Evolutionary conservation across 2,888 invertebrate species (phyloP), one percentile per base, ranked within the genome.

Genomic region (Acrobasis suavella): DNA sequence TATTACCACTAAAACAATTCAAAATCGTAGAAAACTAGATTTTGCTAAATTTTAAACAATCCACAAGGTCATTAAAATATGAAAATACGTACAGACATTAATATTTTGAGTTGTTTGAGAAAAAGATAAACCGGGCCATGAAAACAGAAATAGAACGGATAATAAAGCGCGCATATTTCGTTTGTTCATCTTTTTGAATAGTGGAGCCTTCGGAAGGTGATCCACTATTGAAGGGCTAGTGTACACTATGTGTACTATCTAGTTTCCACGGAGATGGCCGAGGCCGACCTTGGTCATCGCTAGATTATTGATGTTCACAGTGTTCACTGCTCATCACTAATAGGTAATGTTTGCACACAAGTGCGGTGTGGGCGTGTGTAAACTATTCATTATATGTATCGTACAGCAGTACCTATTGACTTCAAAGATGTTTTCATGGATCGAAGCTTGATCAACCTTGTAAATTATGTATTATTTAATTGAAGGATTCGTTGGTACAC

Each of bases 21-120:
- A 10, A 12, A 22, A 8, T 55, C 16, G 7, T 14, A 46, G 42
- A 42, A 14, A 46, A 46, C 12, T 1, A 1, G 14, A 46, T 14
- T n/a, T n/a, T 2, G 0, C n/a, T 46, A 46, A 32, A 32, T 32
- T 32, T 32, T 1, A 32, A 32, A 32, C 1, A 32, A 32, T 32
- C 32, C 7, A 32, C 32, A 32, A 32, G 32, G 32, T 32, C 37
- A n/a, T 52, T 22, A 7, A 54, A 49, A 37, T 55, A 38, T 55
- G 17, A 60, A 81, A 46, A 46, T 42, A 95, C 95, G 94, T 93
- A 95, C 95, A 92, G 75, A 95, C 94, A 80, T 95, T 95, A 66
- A 95, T 94, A 80, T 95, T 95, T 83, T 95, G 95, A 63, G 95
- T 95, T 0, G 95, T 95, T 86, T 95, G 95, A 38, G 87, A 83